phyloP scores from a whole-genome alignment of 2,888 invertebrate genomes.

The Leptopilina myrica region DNA sequence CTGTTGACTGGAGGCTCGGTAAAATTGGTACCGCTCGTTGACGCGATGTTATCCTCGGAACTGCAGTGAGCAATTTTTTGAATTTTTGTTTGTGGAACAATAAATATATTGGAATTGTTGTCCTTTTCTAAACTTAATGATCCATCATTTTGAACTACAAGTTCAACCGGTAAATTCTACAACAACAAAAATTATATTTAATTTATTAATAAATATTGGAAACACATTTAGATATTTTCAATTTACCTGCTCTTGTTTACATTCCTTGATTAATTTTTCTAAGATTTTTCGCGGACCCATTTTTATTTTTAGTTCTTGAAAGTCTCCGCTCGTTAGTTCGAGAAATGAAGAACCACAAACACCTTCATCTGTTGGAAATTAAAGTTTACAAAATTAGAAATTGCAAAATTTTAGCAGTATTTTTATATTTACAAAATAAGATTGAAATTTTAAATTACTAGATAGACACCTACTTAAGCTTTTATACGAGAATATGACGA shows the following conservation, averaged over 20 bases:
- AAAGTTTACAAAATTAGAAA: not conserved
- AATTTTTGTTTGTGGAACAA: too few species aligned
- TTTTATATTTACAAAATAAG: not conserved
- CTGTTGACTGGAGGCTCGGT: not conserved
- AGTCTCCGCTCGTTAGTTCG: not conserved
- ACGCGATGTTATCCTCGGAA: not conserved
- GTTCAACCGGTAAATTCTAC: not conserved
- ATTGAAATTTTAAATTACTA: too few species aligned
- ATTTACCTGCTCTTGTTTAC: not conserved
- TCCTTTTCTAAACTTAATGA: not conserved
- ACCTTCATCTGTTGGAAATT: slow-evolving; percentile 25
- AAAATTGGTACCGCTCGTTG: not conserved
- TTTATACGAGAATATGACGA: slow-evolving; percentile 38
- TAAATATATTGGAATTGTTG: too few species aligned
- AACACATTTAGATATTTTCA: not conserved
- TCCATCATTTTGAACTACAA: not conserved
- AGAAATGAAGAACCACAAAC: slow-evolving; percentile 16
- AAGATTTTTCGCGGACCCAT: slow-evolving; percentile 14
- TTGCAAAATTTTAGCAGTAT: not conserved
- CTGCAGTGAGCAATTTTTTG: too few species aligned
- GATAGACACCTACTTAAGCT: not conserved
- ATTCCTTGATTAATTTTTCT: slow-evolving; percentile 20
- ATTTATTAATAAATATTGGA: not conserved
- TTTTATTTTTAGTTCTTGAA: slow-evolving; percentile 21
- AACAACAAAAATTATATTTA: not conserved